A percentile compares a stretch with the other conserved stretches of the same genome.
Conservation (phyloP, 2,888 invertebrate genomes). For the Ecdyonurus torrentis region DNA sequence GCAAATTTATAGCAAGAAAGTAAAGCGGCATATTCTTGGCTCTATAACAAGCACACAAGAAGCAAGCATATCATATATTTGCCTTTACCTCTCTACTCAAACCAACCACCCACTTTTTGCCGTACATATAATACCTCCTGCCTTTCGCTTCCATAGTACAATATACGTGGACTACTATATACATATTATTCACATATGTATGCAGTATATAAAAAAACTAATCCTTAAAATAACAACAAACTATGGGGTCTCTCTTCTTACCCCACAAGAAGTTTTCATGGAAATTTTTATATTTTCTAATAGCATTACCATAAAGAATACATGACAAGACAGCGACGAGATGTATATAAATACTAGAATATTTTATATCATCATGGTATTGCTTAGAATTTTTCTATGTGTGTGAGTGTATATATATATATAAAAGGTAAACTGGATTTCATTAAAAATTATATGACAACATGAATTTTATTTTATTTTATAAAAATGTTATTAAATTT, state of each 20-base stretch:
- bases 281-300: neutral
- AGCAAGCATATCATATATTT: neutral
- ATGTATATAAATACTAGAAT: neutral
- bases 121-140: neutral
- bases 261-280: neutral
- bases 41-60: neutral
- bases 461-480: neutral
- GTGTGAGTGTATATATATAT: no score
- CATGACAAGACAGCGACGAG: neutral
- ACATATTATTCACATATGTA: neutral
- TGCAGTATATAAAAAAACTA: neutral
- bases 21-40: neutral
- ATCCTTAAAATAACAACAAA: neutral
- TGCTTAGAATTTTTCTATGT: no score
- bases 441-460: neutral
- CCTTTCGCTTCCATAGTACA: no score
- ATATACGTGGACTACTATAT: no score
- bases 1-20: slow-evolving; percentile 2
- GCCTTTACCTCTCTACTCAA: neutral
- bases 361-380: no score
- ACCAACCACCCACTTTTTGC: neutral
- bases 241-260: neutral
- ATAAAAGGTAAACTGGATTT: neutral
- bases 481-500: no score
- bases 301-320: neutral